Evolutionary conservation across 2,888 invertebrate species (phyloP), one percentile per base, ranked within the genome.

Genomic region (Drosophila hamatofila): DNA sequence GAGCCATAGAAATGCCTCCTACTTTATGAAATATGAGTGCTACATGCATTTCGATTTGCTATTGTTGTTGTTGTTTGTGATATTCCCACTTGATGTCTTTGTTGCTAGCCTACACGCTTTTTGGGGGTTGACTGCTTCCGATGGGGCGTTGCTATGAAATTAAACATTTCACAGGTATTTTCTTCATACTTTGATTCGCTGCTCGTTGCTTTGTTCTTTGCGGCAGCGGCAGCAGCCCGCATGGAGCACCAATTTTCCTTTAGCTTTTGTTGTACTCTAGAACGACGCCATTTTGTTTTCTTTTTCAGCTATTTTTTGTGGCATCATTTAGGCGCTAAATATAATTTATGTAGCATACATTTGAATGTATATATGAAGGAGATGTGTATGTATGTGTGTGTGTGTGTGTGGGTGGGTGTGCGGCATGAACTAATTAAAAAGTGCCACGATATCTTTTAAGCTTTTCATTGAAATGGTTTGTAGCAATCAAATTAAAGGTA

Each of bases 111-210:
- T 70, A 58, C 69, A 30, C 37, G 30, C 44, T 42, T 67, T 70
- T 33, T 44, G 23, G 67, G 70, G 82, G 69, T 80, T 71, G 76
- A 61, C 71, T 72, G 76, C 89, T 79, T 75, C 64, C 80, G 74
- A 75, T 77, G 55, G 92, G 92, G 92, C 90, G 92, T 92, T 92
- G 92, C 92, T 88, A 92, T 89, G 92, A 91, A 91, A 88, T 91
- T 83, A 89, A 87, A 87, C 84, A 88, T 89, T 89, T 81, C 80
- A 79, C 87, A 90, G 89, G 91, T 89, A 90, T 80, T 89, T 79
- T 80, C 81, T 70, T 75, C 69, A 62, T 82, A 69, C 90, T 85
- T 89, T 89, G 89, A 88, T 86, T 86, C 89, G 59, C 72, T 71
- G 59, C 74, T 71, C 66, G 58, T 30, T 49, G 62, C 84, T 88